Percentiles rank a stretch among this genome's conserved stretches.
These are phyloP conservation scores for Galerucella nymphaeae DNA, from an alignment of 2,888 invertebrate species.

Conservation along the genomic window DNA sequence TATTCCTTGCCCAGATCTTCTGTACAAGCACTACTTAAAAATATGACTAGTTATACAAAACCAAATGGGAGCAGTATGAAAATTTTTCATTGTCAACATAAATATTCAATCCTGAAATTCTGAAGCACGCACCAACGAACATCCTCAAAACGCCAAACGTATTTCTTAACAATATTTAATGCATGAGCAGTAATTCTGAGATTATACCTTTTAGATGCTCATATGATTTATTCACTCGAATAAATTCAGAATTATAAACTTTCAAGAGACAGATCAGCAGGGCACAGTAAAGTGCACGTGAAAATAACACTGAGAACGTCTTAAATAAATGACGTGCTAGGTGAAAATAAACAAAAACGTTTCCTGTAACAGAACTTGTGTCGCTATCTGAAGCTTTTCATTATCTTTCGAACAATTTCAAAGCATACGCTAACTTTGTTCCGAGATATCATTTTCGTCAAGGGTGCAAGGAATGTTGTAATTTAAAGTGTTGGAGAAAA, in stretches of 20 bases:
- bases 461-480: constrained; percentile 8
- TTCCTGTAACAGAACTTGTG: constrained; percentile 6
- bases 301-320: constrained; percentile 15
- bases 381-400: neutral
- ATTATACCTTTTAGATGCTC: neutral
- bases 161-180: neutral
- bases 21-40: no score
- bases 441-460: constrained; percentile 23
- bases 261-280: neutral
- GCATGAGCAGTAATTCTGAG: neutral
- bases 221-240: neutral
- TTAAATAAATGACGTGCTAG: constrained; percentile 20
- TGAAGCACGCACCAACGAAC: neutral
- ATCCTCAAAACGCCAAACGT: neutral
- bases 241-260: neutral
- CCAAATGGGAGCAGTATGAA: no score
- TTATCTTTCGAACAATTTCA: neutral
- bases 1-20: no score
- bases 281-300: constrained; percentile 14
- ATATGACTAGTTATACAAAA: no score
- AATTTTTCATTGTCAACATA: no score
- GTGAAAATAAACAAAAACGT: constrained; percentile 23
- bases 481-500: constrained; percentile 17
- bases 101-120: neutral
- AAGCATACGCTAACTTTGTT: constrained; percentile 4